Conservation (phyloP, 1,140 invertebrate genomes). For the Drosophila albomicans region DNA sequence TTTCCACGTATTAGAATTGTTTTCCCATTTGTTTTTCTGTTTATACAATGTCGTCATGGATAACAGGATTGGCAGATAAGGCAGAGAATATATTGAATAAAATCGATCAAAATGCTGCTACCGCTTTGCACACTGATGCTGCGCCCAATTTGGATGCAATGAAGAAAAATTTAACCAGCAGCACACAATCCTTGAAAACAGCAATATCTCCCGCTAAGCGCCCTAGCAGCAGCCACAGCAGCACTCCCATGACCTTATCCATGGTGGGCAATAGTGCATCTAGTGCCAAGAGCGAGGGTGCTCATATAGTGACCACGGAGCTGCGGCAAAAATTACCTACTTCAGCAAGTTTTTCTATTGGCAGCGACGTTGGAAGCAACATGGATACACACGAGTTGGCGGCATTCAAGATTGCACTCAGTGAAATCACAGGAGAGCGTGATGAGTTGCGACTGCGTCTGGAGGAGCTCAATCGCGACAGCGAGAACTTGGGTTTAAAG, state of each 20-base stretch:
- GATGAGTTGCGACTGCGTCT: constrained; percentile 74
- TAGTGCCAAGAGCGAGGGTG: constrained; percentile 63
- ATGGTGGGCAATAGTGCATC: constrained; percentile 49
- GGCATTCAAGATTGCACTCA: constrained; percentile 75
- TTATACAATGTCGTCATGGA: constrained; percentile 90
- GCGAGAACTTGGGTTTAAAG: constrained; percentile 51
- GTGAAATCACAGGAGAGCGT: constrained; percentile 70
- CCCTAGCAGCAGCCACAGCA: constrained; percentile 20
- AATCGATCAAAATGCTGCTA: constrained; percentile 94
- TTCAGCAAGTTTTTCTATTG: constrained; percentile 53
- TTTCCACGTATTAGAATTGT: constrained; percentile 44
- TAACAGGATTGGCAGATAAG: constrained; percentile 92
- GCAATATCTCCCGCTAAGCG: constrained; percentile 54
- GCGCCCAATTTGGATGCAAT: constrained; percentile 44
- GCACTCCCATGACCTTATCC: constrained; percentile 37
- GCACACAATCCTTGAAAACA: constrained; percentile 64
- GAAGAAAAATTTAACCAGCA: constrained; percentile 65
- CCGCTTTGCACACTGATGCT: constrained; percentile 85
- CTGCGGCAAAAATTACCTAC: constrained; percentile 49
- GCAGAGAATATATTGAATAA: constrained; percentile 94
- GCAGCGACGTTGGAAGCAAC: constrained; percentile 20
- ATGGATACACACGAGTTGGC: constrained; percentile 70
- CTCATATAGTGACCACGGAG: constrained; percentile 47
- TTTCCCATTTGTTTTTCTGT: not conserved
- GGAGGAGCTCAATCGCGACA: constrained; percentile 56